These are phyloP conservation scores for Zoanthus sociatus DNA, from an alignment of 92 coral and sea anemone genomes.

Conservation along the genomic window DNA sequence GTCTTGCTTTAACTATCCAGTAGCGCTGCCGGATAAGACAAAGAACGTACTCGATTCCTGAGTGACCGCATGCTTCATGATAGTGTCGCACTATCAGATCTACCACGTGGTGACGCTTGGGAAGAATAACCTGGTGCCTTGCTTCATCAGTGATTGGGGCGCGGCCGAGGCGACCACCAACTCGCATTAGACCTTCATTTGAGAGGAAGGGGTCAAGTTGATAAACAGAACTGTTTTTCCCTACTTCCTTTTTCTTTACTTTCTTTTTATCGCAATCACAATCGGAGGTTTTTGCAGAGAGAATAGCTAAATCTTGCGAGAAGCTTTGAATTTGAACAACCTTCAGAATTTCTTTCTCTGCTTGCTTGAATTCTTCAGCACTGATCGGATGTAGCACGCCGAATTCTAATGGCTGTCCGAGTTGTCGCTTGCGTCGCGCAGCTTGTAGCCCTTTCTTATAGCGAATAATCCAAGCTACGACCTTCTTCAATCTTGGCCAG, in stretches of 20 bases:
- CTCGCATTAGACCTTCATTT: constrained; percentile 7
- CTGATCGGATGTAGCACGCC: constrained; percentile 6
- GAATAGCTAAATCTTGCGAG: constrained; percentile 1
- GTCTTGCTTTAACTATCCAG: too few species aligned
- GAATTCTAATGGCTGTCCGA: neutral
- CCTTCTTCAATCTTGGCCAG: constrained; percentile 3
- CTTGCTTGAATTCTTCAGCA: constrained; percentile 22
- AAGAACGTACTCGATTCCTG: constrained; percentile 5
- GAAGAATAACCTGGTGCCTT: constrained; percentile 12
- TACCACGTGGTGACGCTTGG: constrained; percentile 1
- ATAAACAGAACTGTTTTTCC: neutral
- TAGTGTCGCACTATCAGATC: constrained; percentile 6
- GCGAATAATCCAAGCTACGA: neutral
- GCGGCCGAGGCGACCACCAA: constrained; percentile 12
- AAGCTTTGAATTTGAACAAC: neutral
- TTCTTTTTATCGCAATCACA: neutral
- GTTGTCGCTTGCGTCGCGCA: neutral
- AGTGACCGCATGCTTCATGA: constrained; percentile 6
- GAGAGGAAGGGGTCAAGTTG: constrained; percentile 17
- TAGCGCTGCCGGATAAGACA: neutral
- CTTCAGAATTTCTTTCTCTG: constrained; percentile 36
- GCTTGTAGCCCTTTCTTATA: neutral
- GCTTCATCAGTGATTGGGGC: constrained; percentile 17
- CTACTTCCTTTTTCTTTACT: neutral
- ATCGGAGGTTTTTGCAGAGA: neutral